phyloP scores from a whole-genome alignment of 2,113 vertebrate genomes.

The Alaudala cheleensis region DNA sequence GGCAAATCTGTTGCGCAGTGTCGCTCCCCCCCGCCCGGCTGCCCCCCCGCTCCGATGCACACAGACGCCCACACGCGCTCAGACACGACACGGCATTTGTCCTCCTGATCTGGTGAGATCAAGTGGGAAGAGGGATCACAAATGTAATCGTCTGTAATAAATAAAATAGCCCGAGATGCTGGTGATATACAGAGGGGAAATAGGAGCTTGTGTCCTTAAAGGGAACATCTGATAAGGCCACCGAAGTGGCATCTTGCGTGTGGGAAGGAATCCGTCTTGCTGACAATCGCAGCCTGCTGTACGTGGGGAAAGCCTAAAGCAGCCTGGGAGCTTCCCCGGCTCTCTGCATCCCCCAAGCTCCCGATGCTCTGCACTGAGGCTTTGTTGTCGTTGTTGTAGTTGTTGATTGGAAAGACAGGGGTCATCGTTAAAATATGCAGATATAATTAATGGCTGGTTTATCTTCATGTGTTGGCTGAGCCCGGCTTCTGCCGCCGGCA shows the following conservation, averaged over 20 bases:
- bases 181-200: conserved; percentile 20
- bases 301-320: conserved; percentile 57
- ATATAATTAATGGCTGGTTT: background rate
- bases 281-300: conserved; percentile 28
- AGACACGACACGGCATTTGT: background rate
- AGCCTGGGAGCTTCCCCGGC: background rate
- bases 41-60: background rate
- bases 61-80: background rate
- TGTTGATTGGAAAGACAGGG: background rate
- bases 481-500: background rate
- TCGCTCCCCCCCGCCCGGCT: background rate
- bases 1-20: conserved; percentile 25
- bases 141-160: conserved; percentile 68
- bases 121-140: conserved; percentile 53
- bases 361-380: background rate
- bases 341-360: background rate
- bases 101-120: conserved; percentile 35
- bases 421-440: background rate
- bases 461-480: background rate
- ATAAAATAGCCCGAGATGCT: conserved; percentile 56
- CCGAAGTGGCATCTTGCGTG: conserved; percentile 17
- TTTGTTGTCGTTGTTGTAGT: background rate
- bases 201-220: conserved; percentile 47
- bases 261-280: conserved; percentile 44
- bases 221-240: conserved; percentile 44